Percentiles rank a stretch among this genome's conserved stretches.
Evolutionary conservation across 2,888 invertebrate genomes (phyloP).

Genomic region (Pseudococcus viburni): DNA sequence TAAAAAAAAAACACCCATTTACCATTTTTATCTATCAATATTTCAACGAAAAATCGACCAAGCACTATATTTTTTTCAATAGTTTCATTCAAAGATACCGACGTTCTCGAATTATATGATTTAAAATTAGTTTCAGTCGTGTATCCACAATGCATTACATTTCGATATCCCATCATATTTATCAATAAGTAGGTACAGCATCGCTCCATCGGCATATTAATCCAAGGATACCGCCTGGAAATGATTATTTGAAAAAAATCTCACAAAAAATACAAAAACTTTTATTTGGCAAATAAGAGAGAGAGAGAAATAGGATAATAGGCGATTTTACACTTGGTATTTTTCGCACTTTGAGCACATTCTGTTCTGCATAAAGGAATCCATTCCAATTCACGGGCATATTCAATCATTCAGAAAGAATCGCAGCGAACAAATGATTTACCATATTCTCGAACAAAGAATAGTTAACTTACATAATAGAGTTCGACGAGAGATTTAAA

Average conservation of each 20-base stretch:
- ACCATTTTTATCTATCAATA: too few relatives aligned
- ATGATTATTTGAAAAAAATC: background rate
- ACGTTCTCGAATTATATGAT: background rate
- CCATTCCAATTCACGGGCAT: slow-evolving; percentile 5
- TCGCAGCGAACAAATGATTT: background rate
- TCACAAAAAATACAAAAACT: slow-evolving; percentile 6
- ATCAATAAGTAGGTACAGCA: background rate
- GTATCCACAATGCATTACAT: background rate
- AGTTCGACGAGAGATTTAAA: background rate
- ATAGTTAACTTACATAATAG: slow-evolving; percentile 1
- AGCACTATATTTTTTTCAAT: too few relatives aligned
- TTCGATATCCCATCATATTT: background rate
- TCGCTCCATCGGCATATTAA: background rate
- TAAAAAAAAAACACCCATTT: too few relatives aligned
- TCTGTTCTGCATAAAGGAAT: slow-evolving; percentile 18
- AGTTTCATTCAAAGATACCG: background rate
- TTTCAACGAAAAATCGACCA: too few relatives aligned
- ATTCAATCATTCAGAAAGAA: slow-evolving; percentile 18
- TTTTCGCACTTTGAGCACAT: background rate
- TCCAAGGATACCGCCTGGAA: background rate
- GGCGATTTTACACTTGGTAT: slow-evolving; percentile 8
- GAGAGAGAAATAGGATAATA: slow-evolving; percentile 8
- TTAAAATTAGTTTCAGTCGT: background rate
- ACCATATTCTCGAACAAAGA: slow-evolving; percentile 2
- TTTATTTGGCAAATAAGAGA: background rate